These are phyloP conservation scores for Scarus forsteni DNA, from an alignment of 2,797 vertebrate genomes.

Conservation along the genomic window DNA sequence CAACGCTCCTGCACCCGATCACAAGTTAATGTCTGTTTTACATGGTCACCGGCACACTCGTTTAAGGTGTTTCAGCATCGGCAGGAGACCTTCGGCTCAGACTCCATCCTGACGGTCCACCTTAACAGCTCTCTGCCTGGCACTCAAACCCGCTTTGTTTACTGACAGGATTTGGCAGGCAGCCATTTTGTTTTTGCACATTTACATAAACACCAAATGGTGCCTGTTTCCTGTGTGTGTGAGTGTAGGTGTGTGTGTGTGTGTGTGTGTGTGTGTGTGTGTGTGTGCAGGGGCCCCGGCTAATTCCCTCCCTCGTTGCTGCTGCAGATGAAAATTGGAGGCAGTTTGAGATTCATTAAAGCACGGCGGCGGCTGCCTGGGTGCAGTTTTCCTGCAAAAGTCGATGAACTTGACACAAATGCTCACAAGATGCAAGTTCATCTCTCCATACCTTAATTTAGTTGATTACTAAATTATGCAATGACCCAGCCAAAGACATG, in stretches of 20 bases:
- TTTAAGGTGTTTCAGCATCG: conserved; percentile 74
- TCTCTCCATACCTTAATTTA: conserved; percentile 77
- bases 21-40: conserved; percentile 73
- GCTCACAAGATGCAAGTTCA: conserved; percentile 73
- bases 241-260: conserved; percentile 31
- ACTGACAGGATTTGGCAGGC: conserved; percentile 87
- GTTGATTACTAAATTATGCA: conserved; percentile 81
- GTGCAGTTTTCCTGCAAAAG: conserved; percentile 58
- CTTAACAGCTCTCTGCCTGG: conserved; percentile 78
- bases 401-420: conserved; percentile 77
- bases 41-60: conserved; percentile 54
- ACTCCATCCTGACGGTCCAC: conserved; percentile 64
- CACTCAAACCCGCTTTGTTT: conserved; percentile 83
- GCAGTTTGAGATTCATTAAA: conserved; percentile 72
- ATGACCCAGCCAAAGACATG: conserved; percentile 77
- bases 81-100: conserved; percentile 21
- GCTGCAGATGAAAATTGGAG: conserved; percentile 67
- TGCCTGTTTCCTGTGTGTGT: conserved; percentile 80
- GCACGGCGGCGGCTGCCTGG: conserved; percentile 43
- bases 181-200: conserved; percentile 87
- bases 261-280: conserved; percentile 33
- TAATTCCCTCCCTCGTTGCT: conserved; percentile 68
- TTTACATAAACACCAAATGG: conserved; percentile 89
- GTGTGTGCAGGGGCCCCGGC: conserved; percentile 52
- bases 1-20: conserved; percentile 61